phyloP scores from a whole-genome alignment of 1,140 invertebrate genomes.

The Chionoecetes opilio region DNA sequence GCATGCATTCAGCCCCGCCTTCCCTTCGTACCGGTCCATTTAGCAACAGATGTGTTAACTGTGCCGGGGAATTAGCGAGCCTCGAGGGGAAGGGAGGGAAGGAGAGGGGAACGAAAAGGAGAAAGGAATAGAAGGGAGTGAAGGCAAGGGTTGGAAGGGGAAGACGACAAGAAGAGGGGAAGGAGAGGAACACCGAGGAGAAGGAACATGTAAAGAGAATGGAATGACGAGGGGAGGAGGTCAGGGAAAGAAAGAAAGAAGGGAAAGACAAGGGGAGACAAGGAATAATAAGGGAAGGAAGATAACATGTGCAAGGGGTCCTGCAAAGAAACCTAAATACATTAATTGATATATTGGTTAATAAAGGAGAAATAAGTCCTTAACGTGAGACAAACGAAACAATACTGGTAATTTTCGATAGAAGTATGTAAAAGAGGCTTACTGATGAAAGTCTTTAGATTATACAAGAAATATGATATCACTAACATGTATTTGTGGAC shows the following conservation, averaged over 20 bases:
- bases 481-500: too few relatives aligned
- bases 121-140: constrained; percentile 4
- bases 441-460: too few relatives aligned
- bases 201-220: constrained; percentile 7
- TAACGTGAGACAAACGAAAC: too few relatives aligned
- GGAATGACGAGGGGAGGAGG: constrained; percentile 23
- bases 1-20: background rate
- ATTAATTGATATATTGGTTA: too few relatives aligned
- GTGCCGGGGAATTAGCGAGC: constrained; percentile 14
- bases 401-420: too few relatives aligned
- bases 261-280: constrained; percentile 21
- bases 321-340: background rate
- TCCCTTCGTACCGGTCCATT: constrained; percentile 4
- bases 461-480: too few relatives aligned
- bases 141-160: background rate
- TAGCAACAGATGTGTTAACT: constrained; percentile 29
- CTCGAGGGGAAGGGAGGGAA: constrained; percentile 22
- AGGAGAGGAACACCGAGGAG: background rate
- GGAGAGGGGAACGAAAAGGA: background rate
- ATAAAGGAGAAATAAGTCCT: too few relatives aligned
- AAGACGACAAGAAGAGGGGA: constrained; percentile 3
- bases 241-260: constrained; percentile 20
- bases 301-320: background rate
- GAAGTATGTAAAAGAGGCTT: too few relatives aligned
- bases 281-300: constrained; percentile 14